Evolutionary conservation across 35 echinoderm and acorn worm genomes (phyloP), one percentile per base, ranked within the genome.

Genomic region (Amphiura filiformis): DNA sequence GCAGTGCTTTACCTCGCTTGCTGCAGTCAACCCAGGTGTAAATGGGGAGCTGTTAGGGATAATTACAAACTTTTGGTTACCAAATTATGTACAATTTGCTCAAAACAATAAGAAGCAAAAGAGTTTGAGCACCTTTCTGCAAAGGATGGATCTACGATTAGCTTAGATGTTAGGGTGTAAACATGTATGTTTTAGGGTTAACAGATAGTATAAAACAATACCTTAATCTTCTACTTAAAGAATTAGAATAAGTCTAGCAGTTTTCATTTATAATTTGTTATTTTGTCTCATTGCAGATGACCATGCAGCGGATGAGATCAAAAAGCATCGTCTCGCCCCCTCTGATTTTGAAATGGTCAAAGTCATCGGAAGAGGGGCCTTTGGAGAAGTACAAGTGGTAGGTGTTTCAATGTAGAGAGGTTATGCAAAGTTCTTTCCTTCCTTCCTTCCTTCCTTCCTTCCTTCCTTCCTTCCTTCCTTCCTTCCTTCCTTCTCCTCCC

Each of bases 321-420:
- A 84, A 35, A 31, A 91, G 28, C 82, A 90, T n/a, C 80, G 95
- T 57, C 76, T 97, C 22, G 90, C 91, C n/a, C 37, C 57, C 0
- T 36, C 88, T 32, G 95, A 97, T 80, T 97, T 97, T 86, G 75
- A 91, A 13, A 56, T 93, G 0, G 79, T 93, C 65, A 97, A 97
- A 70, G 95, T 97, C 77, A 97, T 97, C 28, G 95, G 95, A 9
- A 78, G 95, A 52, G 95, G 92, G 26, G 95, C 95, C 11, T 97
- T 97, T 83, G 95, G 95, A 57, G 95, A 97, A 91, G 95, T 97
- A 39, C 91, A 97, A 91, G 89, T 97, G 92, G 95, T 97, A 91
- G 87, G 91, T 37, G 39, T n/a, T 30, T 81, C 12, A 35, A 14
- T 47, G 5, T 47, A 9, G 41, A 17, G 5, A 47, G n/a, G n/a